These are phyloP conservation scores for Perognathus longimembris DNA, from an alignment of 2,113 vertebrate species.

Conservation along the genomic window DNA sequence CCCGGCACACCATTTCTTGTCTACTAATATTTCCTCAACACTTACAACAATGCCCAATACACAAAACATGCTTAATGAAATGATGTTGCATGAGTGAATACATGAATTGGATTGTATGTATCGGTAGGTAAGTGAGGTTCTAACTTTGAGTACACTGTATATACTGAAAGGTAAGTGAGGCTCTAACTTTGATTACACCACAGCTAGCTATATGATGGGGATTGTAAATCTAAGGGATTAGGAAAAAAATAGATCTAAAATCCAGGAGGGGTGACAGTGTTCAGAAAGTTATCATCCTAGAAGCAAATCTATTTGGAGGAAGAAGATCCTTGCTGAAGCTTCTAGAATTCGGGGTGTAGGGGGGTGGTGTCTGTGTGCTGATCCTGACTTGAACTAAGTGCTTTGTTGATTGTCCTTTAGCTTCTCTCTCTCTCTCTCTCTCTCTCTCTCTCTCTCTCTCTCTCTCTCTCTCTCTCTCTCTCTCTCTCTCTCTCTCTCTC, in stretches of 20 bases:
- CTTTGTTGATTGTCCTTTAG: no score
- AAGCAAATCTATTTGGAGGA: slow-evolving; percentile 25
- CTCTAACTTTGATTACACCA: neutral
- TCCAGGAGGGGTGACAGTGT: neutral
- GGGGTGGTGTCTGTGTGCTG: no score
- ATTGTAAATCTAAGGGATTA: slow-evolving; percentile 1
- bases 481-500: no score
- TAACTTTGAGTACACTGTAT: neutral
- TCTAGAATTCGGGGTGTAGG: neutral
- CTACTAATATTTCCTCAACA: neutral
- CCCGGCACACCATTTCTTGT: neutral
- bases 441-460: no score
- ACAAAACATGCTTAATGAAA: slow-evolving; percentile 37
- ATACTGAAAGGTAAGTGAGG: neutral
- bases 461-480: no score
- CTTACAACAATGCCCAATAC: neutral
- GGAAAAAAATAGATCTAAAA: neutral
- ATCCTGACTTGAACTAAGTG: no score
- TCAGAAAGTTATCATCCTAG: neutral
- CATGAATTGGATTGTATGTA: neutral
- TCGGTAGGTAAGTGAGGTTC: neutral
- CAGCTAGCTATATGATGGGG: neutral
- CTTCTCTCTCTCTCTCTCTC: no score
- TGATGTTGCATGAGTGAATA: neutral
- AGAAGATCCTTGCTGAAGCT: neutral